Base-by-base conservation (phyloP, 1,140 invertebrate genomes). In the Chymomyza costata region DNA sequence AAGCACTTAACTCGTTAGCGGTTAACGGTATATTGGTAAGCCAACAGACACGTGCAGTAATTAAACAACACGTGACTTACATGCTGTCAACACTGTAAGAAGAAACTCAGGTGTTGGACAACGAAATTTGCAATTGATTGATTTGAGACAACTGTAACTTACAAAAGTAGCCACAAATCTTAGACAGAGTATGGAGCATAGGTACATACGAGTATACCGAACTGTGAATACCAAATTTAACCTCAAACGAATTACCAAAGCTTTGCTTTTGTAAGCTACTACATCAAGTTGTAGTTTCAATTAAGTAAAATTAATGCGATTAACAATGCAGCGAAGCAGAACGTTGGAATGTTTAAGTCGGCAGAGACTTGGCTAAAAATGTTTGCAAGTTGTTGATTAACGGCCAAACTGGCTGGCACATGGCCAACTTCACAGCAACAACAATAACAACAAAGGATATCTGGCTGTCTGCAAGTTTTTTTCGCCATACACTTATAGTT, bases 1-100 rank as follows among this genome's bases (percentile, higher is more conserved):
- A 57, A 78, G 71, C 71, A 78, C 71, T 78, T 78, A 78, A 78
- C 71, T 78, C 73, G 73, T 78, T 78, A 78, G 71, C 66, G 71
- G 71, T 78, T 78, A 71, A 71, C 66, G 71, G 39, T 65, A 56
- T 76, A 71, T 78, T 80, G 71, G 71, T 71, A 64, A 67, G 63
- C 71, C 71, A 59, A 55, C 47, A 60, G 41, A 52, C 58, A 63
- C 45, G 71, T 64, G 58, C 71, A 70, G 70, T 78, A 76, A 76
- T 76, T 76, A 76, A 76, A 76, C 70, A 76, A 62, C 57, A 67
- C 46, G 40, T 16, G 56, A 70, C 65, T 65, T 78, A 74, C 69
- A 74, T 48, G 69, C 68, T 74, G 71, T 78, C 70, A 78, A 70
- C 71, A 55, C 51, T 39, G 18, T 34, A 18, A 13, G 16, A 15